Conservation (phyloP, 2,797 vertebrate species). For the Coccyzus lansbergi region DNA sequence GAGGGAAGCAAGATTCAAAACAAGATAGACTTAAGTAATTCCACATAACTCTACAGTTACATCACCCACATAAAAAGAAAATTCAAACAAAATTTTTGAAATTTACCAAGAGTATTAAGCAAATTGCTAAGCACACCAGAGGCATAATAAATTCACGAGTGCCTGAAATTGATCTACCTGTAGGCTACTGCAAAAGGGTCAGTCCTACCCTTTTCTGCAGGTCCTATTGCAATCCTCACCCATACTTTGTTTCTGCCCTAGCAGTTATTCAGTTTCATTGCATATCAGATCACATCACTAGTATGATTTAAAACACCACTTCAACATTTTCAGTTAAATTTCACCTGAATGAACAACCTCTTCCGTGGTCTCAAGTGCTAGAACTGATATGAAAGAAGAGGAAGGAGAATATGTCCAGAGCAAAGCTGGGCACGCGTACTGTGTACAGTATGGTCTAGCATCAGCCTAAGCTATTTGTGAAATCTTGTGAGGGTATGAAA, state of each 20-base stretch:
- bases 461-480: neutral
- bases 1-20: neutral
- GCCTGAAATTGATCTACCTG: neutral
- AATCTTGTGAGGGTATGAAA: neutral
- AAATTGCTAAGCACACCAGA: neutral
- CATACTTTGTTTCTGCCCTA: neutral
- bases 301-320: neutral
- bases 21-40: neutral
- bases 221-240: neutral
- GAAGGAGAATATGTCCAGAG: neutral
- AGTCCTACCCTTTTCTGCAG: conserved; percentile 4
- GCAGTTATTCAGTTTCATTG: neutral
- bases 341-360: neutral
- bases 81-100: neutral
- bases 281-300: neutral
- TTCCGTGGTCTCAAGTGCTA: neutral
- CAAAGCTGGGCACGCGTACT: neutral
- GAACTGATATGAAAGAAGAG: neutral
- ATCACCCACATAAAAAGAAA: neutral
- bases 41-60: neutral
- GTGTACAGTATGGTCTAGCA: neutral
- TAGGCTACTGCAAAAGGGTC: neutral
- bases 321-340: neutral
- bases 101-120: neutral
- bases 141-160: neutral